A percentile compares a stretch with the other conserved stretches of the same genome.
Evolutionary conservation across 2,888 invertebrate genomes (phyloP).

Genomic region (Ditula angustiorana): DNA sequence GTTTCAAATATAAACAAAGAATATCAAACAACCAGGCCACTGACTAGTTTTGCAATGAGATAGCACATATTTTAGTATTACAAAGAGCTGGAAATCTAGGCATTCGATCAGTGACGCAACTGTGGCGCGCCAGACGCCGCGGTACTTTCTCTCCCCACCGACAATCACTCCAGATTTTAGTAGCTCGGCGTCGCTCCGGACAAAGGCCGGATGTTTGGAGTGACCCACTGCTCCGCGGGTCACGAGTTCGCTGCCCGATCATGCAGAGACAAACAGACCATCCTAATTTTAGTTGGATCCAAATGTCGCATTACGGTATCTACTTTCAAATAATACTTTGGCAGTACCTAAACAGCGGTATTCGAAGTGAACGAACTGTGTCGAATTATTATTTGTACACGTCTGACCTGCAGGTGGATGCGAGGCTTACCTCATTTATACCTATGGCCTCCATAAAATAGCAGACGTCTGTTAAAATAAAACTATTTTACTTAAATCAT

Average conservation of each 20-base stretch:
- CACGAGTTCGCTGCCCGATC: conserved; percentile 9
- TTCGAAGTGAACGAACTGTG: conserved; percentile 29
- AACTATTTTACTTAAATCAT: background rate
- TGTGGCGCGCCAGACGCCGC: conserved; percentile 24
- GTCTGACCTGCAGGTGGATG: conserved; percentile 2
- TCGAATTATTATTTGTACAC: conserved; percentile 11
- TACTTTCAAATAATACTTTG: conserved; percentile 9
- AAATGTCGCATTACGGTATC: conserved; percentile 21
- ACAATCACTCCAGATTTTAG: conserved; percentile 44
- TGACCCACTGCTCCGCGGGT: conserved; percentile 21
- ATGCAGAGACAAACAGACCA: conserved; percentile 17
- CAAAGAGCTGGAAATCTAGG: conserved; percentile 46
- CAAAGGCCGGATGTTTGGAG: conserved; percentile 29
- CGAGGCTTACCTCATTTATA: background rate
- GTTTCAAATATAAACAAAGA: conserved; percentile 1
- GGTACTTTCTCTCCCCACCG: conserved; percentile 48
- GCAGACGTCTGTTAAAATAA: background rate
- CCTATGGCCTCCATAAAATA: background rate
- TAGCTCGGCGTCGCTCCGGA: background rate
- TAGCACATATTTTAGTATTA: conserved; percentile 29
- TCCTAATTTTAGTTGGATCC: conserved; percentile 3
- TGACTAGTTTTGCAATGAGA: conserved; percentile 11
- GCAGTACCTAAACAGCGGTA: conserved; percentile 12
- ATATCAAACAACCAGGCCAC: background rate
- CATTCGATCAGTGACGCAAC: conserved; percentile 46